Percentiles rank a stretch among this genome's conserved stretches.
phyloP scores from a whole-genome alignment of 2,888 invertebrate genomes.

The Leptinotarsa rubiginosa region DNA sequence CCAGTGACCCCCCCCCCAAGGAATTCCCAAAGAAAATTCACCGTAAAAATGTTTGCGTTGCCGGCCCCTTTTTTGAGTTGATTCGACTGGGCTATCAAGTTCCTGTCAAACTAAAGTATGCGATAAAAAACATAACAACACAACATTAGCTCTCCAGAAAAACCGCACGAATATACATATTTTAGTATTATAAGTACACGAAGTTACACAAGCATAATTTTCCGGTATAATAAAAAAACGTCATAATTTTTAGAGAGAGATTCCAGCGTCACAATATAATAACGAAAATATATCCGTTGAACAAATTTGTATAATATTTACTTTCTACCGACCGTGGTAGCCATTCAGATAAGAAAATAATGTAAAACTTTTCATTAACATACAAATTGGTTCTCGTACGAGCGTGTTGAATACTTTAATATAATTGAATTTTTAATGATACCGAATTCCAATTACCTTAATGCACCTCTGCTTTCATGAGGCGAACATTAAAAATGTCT shows the following conservation, averaged over 20 bases:
- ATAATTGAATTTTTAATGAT: conserved; percentile 28
- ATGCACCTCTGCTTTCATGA: conserved; percentile 27
- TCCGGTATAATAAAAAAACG: not conserved
- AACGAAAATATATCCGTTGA: not conserved
- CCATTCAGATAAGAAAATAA: conserved; percentile 23
- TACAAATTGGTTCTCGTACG: conserved; percentile 28
- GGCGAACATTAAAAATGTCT: conserved; percentile 19
- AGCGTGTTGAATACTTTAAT: conserved; percentile 31
- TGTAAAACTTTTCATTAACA: conserved; percentile 24
- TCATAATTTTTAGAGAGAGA: not conserved
- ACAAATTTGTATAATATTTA: conserved; percentile 12
- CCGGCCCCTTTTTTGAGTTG: no score
- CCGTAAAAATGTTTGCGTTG: no score
- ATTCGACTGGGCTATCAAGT: no score
- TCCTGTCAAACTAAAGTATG: no score
- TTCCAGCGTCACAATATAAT: not conserved
- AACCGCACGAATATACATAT: no score
- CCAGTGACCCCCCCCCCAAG: no score
- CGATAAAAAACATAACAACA: no score
- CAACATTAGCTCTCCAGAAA: no score
- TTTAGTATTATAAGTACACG: no score
- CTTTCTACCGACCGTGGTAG: conserved; percentile 18
- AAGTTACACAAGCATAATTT: not conserved
- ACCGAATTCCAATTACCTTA: conserved; percentile 26
- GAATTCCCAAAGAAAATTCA: no score